Evolutionary conservation across 2,797 vertebrate species (phyloP), one percentile per base, ranked within the genome.

Genomic region (Petrocephalus schoutedeni): DNA sequence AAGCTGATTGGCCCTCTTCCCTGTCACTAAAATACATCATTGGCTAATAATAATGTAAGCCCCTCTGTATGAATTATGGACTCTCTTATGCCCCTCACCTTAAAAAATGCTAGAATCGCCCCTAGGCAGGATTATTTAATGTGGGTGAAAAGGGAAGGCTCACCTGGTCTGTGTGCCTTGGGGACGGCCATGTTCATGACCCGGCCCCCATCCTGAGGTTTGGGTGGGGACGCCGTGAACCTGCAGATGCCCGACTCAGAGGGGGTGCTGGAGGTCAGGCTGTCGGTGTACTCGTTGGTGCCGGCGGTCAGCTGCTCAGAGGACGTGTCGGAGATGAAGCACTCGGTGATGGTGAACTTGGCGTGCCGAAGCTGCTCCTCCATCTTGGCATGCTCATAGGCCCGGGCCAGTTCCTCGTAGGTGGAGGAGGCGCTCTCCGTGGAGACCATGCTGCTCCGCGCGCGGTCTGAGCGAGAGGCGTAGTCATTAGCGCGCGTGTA

Each of bases 311-410:
- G 96, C 95, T 99, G 98, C 91, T 99, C 98, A 0, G 98, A 99
- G 0, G 98, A 99, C 0, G 98, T 99, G 95, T 99, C 98, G 1
- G 98, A 99, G 92, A 99, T 99, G 96, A 99, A 99, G 96, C 98
- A 99, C 91, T 99, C 98, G 0, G 98, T 99, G 95, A 99, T 99
- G 94, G 98, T 99, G 96, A 99, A 99, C 96, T 99, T 99, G 93
- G 98, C 98, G 0, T 99, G 98, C 84, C 98, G 95, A 92, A 99
- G 96, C 94, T 99, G 98, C 90, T 99, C 98, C 91, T 99, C 98
- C 98, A 99, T 98, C 95, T 99, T 99, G 92, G 98, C 98, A 0
- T 99, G 98, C 90, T 99, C 98, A 0, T 99, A 99, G 45, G 98
- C 98, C 89, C 98, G 95, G 0, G 98, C 98, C 94, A 99, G 95